phyloP scores from a whole-genome alignment of 37 sponge, comb jelly and placozoan species.

The Chondrosia reniformis region DNA sequence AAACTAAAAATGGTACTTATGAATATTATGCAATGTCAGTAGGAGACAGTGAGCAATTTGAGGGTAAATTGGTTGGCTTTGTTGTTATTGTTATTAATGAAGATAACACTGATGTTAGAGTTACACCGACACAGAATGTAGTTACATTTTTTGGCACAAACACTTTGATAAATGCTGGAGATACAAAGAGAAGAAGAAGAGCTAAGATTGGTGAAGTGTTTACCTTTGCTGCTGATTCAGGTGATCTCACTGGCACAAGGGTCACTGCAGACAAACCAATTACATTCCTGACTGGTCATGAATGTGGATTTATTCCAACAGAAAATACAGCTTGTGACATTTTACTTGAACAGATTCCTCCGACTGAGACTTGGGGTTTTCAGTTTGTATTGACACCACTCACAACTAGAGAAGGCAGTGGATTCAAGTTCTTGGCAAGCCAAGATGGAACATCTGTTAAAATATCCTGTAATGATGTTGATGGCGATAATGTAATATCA shows the following conservation, averaged over 20 bases:
- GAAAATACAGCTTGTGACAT: constrained; percentile 34
- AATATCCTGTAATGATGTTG: constrained; percentile 15
- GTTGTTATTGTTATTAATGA: constrained; percentile 36
- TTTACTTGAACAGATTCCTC: constrained; percentile 51
- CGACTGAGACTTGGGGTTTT: constrained; percentile 24
- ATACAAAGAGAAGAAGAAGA: too few species aligned
- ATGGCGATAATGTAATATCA: not conserved
- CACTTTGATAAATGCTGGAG: too few species aligned
- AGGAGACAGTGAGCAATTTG: too few species aligned
- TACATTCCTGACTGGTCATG: constrained; percentile 16
- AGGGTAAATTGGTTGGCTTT: not conserved
- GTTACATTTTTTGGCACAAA: not conserved
- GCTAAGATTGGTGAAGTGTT: too few species aligned
- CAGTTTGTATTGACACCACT: constrained; percentile 24
- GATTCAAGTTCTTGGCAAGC: constrained; percentile 17
- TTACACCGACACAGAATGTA: constrained; percentile 4
- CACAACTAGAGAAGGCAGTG: constrained; percentile 6
- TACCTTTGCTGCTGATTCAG: too few species aligned
- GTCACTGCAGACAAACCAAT: constrained; percentile 27
- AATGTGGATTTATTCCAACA: constrained; percentile 36
- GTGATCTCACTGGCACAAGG: constrained; percentile 40
- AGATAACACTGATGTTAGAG: constrained; percentile 34
- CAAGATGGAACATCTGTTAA: constrained; percentile 8
- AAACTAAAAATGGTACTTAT: constrained; percentile 10
- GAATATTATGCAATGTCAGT: constrained; percentile 32